Base-by-base conservation (phyloP, 1,140 invertebrate genomes). In the Drosophila nasuta region DNA sequence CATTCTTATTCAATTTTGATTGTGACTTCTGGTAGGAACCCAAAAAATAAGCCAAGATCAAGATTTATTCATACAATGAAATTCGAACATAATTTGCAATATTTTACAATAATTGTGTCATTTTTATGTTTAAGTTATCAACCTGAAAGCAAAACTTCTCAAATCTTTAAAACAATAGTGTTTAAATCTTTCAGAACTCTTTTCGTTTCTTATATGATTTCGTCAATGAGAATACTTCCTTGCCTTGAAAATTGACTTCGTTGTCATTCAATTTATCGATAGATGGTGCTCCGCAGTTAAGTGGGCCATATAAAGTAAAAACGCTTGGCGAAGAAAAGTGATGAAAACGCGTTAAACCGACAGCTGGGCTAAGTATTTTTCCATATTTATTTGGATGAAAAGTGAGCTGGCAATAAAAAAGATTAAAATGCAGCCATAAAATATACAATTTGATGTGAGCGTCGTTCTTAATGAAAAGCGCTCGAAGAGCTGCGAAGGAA, bases 341-440 rank as follows among this genome's bases (percentile, higher is more conserved):
- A 54, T 33, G 51, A 45, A 65, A 54, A 65, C 30, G 38, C 51
- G 38, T 45, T 45, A 56, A 17, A 56, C 25, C 20, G 13, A 35
- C 10, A 48, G 64, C 60, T 15, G 46, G 30, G 13, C 38, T 57
- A 45, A 46, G 56, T 30, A 28, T 69, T 60, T 59, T 52, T 69
- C 25, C 46, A 60, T 56, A 69, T 62, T 60, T 51, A 25, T 51
- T 33, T 56, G 49, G 5, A 64, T 64, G 57, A 43, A 72, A 73
- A 48, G 51, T 63, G 30, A 38, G 64, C 60, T 60, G 79, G 71
- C 73, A 86, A 85, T 81, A 75, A 86, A 87, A 87, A 79, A 86
- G 70, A 86, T 86, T 87, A 87, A 87, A 87, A 80, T 80, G 80
- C 76, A 87, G 80, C 62, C 64, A 80, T 88, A 87, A 87, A 87